Evolutionary conservation across 2,113 vertebrate genomes (phyloP).

Genomic region (Phrynosoma blainvillii): DNA sequence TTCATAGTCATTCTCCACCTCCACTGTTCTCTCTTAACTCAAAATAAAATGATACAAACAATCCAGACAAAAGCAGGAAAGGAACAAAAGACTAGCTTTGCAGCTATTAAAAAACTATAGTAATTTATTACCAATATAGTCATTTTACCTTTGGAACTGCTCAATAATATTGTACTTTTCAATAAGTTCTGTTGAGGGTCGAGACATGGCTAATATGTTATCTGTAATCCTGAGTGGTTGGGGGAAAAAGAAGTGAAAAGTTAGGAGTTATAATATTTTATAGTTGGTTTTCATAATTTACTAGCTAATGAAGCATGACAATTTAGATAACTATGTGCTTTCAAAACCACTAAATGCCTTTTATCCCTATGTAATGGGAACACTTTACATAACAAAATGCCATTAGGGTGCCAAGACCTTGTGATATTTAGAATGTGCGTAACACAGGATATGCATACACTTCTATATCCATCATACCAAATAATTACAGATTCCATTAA

Average conservation of each 20-base stretch:
- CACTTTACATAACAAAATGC: background rate
- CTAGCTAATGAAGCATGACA: slow-evolving; percentile 22
- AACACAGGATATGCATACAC: background rate
- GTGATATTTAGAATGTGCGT: background rate
- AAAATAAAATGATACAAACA: slow-evolving; percentile 52
- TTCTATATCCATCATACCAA: background rate
- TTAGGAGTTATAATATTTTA: background rate
- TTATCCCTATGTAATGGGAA: slow-evolving; percentile 11
- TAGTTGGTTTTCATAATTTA: background rate
- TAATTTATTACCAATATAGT: background rate
- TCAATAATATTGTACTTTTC: slow-evolving; percentile 92
- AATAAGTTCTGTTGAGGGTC: slow-evolving; percentile 94
- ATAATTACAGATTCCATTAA: background rate
- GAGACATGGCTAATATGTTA: slow-evolving; percentile 93
- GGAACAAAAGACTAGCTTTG: slow-evolving; percentile 42
- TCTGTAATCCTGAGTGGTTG: slow-evolving; percentile 88
- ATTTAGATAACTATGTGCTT: background rate
- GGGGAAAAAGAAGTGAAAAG: slow-evolving; percentile 31
- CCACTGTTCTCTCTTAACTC: slow-evolving; percentile 51
- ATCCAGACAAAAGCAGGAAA: slow-evolving; percentile 45
- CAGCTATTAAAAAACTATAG: background rate
- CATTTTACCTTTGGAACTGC: slow-evolving; percentile 88
- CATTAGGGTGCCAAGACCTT: background rate
- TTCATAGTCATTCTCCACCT: slow-evolving; percentile 34
- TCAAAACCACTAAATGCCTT: background rate